Percentiles rank a stretch among this genome's conserved stretches.
phyloP scores from a whole-genome alignment of 2,797 vertebrate genomes.

The Onychomys torridus region DNA sequence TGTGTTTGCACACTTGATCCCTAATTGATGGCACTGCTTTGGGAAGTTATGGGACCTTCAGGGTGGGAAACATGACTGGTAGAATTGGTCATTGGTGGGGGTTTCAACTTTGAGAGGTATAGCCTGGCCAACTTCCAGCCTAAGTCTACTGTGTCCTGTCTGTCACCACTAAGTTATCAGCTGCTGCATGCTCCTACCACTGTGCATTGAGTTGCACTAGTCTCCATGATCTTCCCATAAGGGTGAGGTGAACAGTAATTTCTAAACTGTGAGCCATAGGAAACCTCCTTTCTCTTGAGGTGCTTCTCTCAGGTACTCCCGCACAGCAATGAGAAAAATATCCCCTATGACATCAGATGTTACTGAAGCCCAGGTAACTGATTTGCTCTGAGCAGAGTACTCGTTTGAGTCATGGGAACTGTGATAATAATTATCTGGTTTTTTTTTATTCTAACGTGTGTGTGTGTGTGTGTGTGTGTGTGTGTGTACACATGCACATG shows the following conservation, averaged over 20 bases:
- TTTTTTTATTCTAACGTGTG: background rate
- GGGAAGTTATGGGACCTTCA: no score
- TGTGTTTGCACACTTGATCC: background rate
- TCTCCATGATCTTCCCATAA: background rate
- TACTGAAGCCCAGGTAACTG: background rate
- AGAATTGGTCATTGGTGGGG: background rate
- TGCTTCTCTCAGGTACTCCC: background rate
- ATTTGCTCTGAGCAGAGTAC: background rate
- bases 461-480: background rate
- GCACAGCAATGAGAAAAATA: background rate
- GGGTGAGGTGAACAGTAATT: no score
- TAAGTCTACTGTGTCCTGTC: background rate
- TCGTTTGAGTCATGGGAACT: background rate
- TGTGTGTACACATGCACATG: no score
- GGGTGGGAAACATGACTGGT: background rate
- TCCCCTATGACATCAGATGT: background rate
- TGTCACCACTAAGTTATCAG: background rate
- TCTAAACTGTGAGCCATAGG: background rate
- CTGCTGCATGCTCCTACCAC: background rate
- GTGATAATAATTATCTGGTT: background rate
- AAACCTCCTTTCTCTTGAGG: background rate
- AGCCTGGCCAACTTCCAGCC: background rate
- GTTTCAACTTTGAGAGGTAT: background rate
- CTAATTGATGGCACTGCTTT: background rate
- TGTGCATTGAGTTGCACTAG: no score